Percentiles rank a stretch among this genome's conserved stretches.
Conservation (phyloP, 1,140 invertebrate species). For the Panagrolaimus sp. region DNA sequence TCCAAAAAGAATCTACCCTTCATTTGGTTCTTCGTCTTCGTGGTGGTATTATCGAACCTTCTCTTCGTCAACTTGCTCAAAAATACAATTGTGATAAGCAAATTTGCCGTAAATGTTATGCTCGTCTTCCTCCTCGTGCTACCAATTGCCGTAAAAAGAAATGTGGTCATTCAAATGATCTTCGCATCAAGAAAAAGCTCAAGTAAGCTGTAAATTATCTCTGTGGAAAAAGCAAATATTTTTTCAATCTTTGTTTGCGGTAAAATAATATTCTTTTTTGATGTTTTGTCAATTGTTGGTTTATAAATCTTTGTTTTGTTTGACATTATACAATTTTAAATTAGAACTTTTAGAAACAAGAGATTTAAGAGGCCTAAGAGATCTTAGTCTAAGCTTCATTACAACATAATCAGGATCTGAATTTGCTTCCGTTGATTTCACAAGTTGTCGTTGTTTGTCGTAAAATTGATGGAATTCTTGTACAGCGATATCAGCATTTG, state of each 20-base stretch:
- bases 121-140: slow-evolving; percentile 89
- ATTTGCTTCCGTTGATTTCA: too few species aligned
- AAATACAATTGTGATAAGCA: slow-evolving; percentile 99
- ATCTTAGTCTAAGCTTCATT: too few species aligned
- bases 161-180: slow-evolving; percentile 97
- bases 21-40: slow-evolving; percentile 68
- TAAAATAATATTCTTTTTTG: too few species aligned
- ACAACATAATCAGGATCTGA: too few species aligned
- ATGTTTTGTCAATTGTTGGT: too few species aligned
- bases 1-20: slow-evolving; percentile 68
- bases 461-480: slow-evolving; percentile 10
- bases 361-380: too few species aligned
- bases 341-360: too few species aligned
- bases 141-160: slow-evolving; percentile 99
- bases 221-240: too few species aligned
- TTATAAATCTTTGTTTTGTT: too few species aligned
- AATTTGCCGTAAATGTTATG: slow-evolving; percentile 99
- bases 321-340: too few species aligned
- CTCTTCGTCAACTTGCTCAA: slow-evolving; percentile 85
- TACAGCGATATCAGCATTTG: slow-evolving; percentile 7
- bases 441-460: neutral
- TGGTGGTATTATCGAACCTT: slow-evolving; percentile 92
- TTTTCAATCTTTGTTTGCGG: too few species aligned
- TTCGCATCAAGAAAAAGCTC: slow-evolving; percentile 99
- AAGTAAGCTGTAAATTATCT: slow-evolving; percentile 69